Percentiles rank a stretch among this genome's conserved stretches.
Conservation (phyloP, 2,797 vertebrate species). For the Notoglanidium macrostoma region DNA sequence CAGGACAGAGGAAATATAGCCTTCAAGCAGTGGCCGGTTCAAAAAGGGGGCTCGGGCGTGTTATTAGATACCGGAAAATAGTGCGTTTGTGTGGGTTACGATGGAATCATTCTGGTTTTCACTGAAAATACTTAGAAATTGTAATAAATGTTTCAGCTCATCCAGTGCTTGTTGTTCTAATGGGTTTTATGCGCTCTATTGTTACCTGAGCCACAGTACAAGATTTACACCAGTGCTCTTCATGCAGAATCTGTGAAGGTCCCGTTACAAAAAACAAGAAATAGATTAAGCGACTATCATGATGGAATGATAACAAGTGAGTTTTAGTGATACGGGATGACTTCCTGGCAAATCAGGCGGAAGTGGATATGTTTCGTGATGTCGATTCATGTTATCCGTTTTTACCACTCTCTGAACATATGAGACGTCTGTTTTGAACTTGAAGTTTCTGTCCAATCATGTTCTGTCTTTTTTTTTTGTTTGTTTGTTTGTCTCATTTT, state of each 20-base stretch:
- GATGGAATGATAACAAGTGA: not conserved
- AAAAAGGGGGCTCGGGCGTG: not conserved
- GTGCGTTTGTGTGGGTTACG: not conserved
- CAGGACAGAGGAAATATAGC: not conserved
- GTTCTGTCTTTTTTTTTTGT: too few relatives aligned
- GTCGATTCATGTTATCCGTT: not conserved
- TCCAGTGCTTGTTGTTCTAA: not conserved
- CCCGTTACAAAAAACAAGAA: not conserved
- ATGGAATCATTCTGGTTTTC: not conserved
- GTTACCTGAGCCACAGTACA: not conserved
- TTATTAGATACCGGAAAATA: not conserved
- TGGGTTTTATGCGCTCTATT: not conserved
- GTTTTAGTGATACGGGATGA: not conserved
- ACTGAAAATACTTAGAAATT: not conserved
- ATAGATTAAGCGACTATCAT: too few relatives aligned
- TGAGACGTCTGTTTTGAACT: not conserved
- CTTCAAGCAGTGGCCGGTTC: not conserved
- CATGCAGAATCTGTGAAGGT: not conserved
- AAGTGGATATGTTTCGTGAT: too few relatives aligned
- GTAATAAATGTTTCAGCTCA: not conserved
- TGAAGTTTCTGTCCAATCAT: not conserved
- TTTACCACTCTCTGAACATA: not conserved
- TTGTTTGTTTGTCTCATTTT: not conserved
- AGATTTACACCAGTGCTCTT: not conserved
- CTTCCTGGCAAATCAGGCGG: not conserved